Evolutionary conservation across 2,888 invertebrate species (phyloP), one percentile per base, ranked within the genome.

Genomic region (Melanargia galathea): DNA sequence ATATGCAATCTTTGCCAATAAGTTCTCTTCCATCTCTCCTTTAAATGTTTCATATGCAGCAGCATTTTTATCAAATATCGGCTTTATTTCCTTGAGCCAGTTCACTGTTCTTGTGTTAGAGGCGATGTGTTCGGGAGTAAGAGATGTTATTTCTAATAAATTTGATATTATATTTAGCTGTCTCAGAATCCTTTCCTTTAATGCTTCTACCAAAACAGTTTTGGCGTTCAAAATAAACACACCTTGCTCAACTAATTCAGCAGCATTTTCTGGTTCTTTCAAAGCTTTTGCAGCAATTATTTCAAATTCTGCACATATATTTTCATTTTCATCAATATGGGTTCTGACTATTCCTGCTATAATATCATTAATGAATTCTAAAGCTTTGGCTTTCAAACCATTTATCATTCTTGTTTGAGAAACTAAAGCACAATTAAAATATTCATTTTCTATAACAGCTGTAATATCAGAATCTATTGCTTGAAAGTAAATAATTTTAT

Each of bases 31-130:
- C 82, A 97, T 95, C 71, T 96, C 94, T 69, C 93, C 95, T 86
- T 97, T 97, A 63, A 94, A 94, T 20, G 94, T 92, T 86, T 98
- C 98, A 78, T 95, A 96, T 72, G 95, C 91, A 10, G 93, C 93
- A 55, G 96, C 95, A 81, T 97, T 97, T 73, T 93, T 93, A 35
- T 97, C 96, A 75, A 98, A 95, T 62, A 97, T 93, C 0, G 95
- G 95, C 75, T 95, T 94, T 56, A 98, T 97, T 40, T 94, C 92
- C 66, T 93, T 93, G 1, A 97, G 86, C 97, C 98, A 98, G 71
- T 95, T 95, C 0, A 98, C 94, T 0, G 97, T 96, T 48, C 88
- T 92, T n/a, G 95, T 94, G 77, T 97, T 97, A 2, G 97, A 90
- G 56, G 93, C 93, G 46, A 97, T 94, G 75, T 98, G 97, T 51